These are phyloP conservation scores for Drosophila micromelanica DNA, from an alignment of 1,140 invertebrate genomes.

Conservation along the genomic window DNA sequence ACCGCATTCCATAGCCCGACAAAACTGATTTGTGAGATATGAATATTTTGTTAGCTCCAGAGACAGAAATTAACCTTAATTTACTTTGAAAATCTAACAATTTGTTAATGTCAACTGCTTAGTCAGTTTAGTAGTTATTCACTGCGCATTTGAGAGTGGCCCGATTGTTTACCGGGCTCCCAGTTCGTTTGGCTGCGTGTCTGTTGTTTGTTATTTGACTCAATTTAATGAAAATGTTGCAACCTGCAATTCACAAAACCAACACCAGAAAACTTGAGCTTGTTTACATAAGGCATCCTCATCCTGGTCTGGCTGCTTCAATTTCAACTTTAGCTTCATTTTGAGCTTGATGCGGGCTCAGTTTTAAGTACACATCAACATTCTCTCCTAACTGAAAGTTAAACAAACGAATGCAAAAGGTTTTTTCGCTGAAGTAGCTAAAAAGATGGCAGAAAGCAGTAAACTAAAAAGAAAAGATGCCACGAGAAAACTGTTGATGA, in stretches of 20 bases:
- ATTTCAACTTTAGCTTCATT: conserved; percentile 1
- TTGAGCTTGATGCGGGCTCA: conserved; percentile 63
- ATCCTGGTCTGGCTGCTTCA: neutral
- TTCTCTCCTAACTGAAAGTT: conserved; percentile 51
- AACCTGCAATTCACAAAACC: conserved; percentile 80
- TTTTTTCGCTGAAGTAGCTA: conserved; percentile 46
- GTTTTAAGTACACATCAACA: conserved; percentile 67
- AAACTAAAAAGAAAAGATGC: neutral
- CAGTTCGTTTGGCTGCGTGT: conserved; percentile 5
- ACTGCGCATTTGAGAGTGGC: conserved; percentile 37
- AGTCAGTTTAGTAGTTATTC: conserved; percentile 55
- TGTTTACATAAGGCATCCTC: conserved; percentile 56
- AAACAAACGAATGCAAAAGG: conserved; percentile 71
- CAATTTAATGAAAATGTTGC: conserved; percentile 83
- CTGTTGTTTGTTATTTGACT: conserved; percentile 74
- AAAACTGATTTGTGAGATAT: neutral
- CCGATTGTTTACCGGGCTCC: conserved; percentile 60
- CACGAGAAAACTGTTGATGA: conserved; percentile 29
- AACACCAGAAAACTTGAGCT: conserved; percentile 69
- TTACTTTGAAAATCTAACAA: conserved; percentile 19
- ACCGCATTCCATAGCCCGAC: no score
- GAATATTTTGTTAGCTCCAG: neutral
- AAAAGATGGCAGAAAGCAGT: conserved; percentile 30
- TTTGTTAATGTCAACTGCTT: conserved; percentile 57
- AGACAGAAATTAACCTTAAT: neutral